Base-by-base conservation (phyloP, 2,113 vertebrate genomes). In the Seriola aureovittata region DNA sequence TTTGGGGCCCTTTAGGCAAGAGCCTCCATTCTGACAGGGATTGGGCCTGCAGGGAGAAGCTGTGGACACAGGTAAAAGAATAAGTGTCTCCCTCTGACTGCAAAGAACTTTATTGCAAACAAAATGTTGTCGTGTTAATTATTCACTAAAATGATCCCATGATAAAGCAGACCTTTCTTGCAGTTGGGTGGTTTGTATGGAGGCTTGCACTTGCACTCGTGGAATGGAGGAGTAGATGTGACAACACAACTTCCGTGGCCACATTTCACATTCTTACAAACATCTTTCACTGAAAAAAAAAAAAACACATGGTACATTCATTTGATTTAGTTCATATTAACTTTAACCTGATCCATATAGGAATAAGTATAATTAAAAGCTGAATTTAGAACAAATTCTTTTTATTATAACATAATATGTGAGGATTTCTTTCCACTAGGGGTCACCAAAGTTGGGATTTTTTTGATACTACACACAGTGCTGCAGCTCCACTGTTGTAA, bases 1-100 rank as follows among this genome's bases (percentile, higher is more conserved):
- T 29, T 75, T 76, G 2, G 29, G 21, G 4, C 84, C 87, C 65
- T 66, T 88, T 2, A 68, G 16, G 66, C 93, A 95, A 19, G 57
- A 71, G 54, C 90, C 94, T 23, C 92, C 91, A 48, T 94, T 94
- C 60, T 90, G 80, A 81, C 93, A 94, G 16, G 93, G 93, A 40
- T 66, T 91, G 10, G 93, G 90, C 1, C 82, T 40, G 60, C 94
- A 95, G 44, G 80, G 21, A 13, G 76, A 76, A 4, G 84, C 92
- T 93, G 71, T 36, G 19, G 50, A 71, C 0, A n/a, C 42, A 75
- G 3, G 16, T 5, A 52, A 34, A n/a, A 29, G 16, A 1, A 46
- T 25, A 17, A 66, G 9, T 13, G 19, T 42, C 13, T 57, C 3
- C 12, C 12, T 13, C 12, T 10, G 34, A 36, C 4, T 36, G 34